phyloP scores from a whole-genome alignment of 2,888 invertebrate genomes.

The Syritta pipiens region DNA sequence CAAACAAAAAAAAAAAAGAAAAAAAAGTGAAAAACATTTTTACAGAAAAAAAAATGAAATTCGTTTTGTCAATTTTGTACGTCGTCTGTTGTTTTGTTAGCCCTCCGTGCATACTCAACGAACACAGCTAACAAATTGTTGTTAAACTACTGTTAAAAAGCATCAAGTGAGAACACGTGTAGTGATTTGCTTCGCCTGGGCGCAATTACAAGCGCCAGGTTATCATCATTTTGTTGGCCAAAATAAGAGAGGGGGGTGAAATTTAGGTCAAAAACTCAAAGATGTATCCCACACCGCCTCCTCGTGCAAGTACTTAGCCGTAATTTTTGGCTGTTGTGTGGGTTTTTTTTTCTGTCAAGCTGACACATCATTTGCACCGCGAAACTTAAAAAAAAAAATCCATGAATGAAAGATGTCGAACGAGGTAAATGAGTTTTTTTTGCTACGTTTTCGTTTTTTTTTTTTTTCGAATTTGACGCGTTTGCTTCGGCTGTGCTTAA shows the following conservation, averaged over 20 bases:
- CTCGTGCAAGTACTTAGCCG: constrained; percentile 39
- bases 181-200: constrained; percentile 5
- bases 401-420: constrained; percentile 37
- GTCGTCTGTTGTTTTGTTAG: neutral
- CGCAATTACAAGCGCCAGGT: constrained; percentile 3
- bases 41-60: neutral
- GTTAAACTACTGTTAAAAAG: neutral
- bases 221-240: neutral
- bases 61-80: neutral
- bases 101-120: neutral
- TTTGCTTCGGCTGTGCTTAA: neutral
- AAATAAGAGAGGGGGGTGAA: too few species aligned
- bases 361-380: neutral
- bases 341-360: too few species aligned
- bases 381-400: neutral
- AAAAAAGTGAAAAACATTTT: neutral
- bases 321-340: neutral
- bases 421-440: too few species aligned
- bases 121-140: neutral
- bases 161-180: constrained; percentile 20
- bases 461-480: neutral
- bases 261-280: constrained; percentile 35
- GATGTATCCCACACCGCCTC: constrained; percentile 32
- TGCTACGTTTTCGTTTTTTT: too few species aligned
- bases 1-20: neutral